Evolutionary conservation across 2,113 vertebrate species (phyloP).

Genomic region (Istiophorus platypterus): DNA sequence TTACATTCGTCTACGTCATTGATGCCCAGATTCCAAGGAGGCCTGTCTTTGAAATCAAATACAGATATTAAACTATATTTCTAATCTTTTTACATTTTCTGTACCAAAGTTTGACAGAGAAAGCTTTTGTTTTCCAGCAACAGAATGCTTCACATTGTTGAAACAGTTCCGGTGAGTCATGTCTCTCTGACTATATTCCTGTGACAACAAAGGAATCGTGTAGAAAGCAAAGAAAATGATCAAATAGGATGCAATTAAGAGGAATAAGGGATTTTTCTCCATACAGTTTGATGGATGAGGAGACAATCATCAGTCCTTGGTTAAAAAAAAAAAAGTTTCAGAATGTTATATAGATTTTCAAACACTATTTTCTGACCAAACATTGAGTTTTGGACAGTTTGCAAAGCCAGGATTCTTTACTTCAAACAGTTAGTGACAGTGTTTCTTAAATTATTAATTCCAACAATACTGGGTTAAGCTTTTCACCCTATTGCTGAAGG

Average conservation of each 20-base stretch:
- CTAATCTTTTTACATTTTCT: not conserved
- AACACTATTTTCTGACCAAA: not conserved
- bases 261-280: not conserved
- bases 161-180: not conserved
- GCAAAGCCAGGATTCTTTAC: not conserved
- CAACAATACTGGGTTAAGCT: not conserved
- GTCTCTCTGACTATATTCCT: not conserved
- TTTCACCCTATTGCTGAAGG: not conserved
- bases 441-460: not conserved
- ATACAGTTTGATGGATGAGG: no score
- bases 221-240: constrained; percentile 6
- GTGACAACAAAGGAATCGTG: not conserved
- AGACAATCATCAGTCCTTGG: not conserved
- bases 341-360: not conserved
- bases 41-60: not conserved
- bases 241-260: not conserved
- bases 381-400: not conserved
- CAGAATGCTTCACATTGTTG: not conserved
- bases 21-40: not conserved
- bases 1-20: not conserved
- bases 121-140: not conserved
- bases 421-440: not conserved
- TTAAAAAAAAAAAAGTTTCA: not conserved
- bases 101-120: not conserved
- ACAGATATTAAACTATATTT: not conserved